Evolutionary conservation across 2,113 vertebrate species (phyloP).

Genomic region (Colistium nudipinnis): DNA sequence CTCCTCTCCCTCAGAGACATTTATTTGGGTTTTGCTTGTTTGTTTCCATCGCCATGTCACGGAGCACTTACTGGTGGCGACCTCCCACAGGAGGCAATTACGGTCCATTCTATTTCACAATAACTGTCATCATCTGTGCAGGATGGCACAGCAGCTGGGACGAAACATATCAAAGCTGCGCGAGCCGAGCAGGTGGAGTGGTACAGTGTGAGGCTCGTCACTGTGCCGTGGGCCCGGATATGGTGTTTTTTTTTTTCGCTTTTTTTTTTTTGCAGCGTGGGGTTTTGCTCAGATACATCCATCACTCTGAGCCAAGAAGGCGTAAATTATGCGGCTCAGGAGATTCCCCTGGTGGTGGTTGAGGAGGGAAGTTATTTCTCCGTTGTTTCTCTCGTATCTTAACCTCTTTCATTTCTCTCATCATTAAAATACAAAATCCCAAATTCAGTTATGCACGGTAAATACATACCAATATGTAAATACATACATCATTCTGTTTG

Average conservation of each 20-base stretch:
- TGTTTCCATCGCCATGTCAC: constrained; percentile 33
- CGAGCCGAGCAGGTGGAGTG: constrained; percentile 52
- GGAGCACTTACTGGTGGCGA: constrained; percentile 37
- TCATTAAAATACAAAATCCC: neutral
- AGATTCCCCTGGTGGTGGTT: constrained; percentile 1
- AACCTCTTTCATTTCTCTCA: constrained; percentile 15
- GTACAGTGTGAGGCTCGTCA: constrained; percentile 15
- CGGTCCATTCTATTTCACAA: constrained; percentile 56
- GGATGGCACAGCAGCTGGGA: constrained; percentile 59
- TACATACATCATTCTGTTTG: no score
- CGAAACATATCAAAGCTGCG: constrained; percentile 66
- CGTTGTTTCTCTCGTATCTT: neutral
- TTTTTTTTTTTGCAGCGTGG: constrained; percentile 1
- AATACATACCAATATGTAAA: no score
- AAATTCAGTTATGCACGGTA: neutral
- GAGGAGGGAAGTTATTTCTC: neutral
- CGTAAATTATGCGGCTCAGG: constrained; percentile 29
- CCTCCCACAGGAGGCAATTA: constrained; percentile 69
- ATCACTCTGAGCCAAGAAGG: constrained; percentile 43
- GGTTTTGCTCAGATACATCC: constrained; percentile 26
- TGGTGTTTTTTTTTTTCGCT: neutral
- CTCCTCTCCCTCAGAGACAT: constrained; percentile 12
- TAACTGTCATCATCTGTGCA: constrained; percentile 59
- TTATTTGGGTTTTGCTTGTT: constrained; percentile 46
- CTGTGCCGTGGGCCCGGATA: constrained; percentile 12